phyloP scores from a whole-genome alignment of 2,113 vertebrate genomes.

The Toxotes jaculatrix region DNA sequence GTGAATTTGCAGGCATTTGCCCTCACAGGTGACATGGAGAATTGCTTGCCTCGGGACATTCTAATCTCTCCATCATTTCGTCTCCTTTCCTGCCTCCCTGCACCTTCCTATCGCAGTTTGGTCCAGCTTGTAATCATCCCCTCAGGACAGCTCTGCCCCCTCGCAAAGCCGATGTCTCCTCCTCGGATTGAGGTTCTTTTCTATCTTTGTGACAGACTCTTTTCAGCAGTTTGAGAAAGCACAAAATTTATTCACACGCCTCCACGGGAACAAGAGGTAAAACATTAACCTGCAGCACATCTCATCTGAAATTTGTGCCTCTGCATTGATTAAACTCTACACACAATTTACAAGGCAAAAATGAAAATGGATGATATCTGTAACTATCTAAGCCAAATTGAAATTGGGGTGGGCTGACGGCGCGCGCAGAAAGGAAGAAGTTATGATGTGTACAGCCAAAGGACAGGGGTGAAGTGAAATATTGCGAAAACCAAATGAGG shows the following conservation, averaged over 20 bases:
- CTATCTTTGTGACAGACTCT: constrained; percentile 21
- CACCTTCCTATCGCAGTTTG: constrained; percentile 58
- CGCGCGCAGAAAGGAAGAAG: constrained; percentile 22
- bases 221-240: constrained; percentile 22
- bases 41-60: constrained; percentile 64
- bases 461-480: constrained; percentile 71
- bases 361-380: constrained; percentile 27
- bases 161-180: constrained; percentile 51
- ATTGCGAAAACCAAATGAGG: constrained; percentile 73
- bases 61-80: constrained; percentile 72
- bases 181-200: constrained; percentile 33
- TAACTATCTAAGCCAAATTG: constrained; percentile 55
- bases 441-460: constrained; percentile 51
- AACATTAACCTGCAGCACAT: constrained; percentile 46
- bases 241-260: constrained; percentile 18
- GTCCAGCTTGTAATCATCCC: constrained; percentile 74
- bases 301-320: constrained; percentile 17
- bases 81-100: constrained; percentile 52
- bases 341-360: constrained; percentile 51
- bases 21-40: constrained; percentile 66
- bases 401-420: constrained; percentile 43
- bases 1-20: constrained; percentile 56
- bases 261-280: constrained; percentile 25
- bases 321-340: constrained; percentile 54
- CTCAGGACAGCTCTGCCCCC: constrained; percentile 68